These are phyloP conservation scores for Proisotoma minuta DNA, from an alignment of 2,888 invertebrate species.

Conservation along the genomic window DNA sequence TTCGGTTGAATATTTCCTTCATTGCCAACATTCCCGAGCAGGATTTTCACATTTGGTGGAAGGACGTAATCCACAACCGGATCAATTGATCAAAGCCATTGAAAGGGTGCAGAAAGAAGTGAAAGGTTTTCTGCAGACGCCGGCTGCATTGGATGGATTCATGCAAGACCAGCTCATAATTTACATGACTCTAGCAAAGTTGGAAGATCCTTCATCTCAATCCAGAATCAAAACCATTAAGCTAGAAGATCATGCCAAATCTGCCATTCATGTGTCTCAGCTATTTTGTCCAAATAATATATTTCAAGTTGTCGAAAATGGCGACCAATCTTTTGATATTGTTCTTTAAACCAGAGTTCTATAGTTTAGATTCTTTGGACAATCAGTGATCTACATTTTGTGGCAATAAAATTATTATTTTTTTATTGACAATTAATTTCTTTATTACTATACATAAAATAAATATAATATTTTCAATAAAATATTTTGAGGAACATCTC, in stretches of 20 bases:
- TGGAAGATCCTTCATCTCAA: slow-evolving; percentile 12
- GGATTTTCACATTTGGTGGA: slow-evolving; percentile 39
- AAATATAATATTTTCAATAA: no score
- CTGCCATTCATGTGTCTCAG: slow-evolving; percentile 41
- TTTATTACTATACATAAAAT: no score
- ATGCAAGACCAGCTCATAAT: slow-evolving; percentile 45
- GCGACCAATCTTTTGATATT: slow-evolving; percentile 17
- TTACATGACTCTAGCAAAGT: slow-evolving; percentile 42
- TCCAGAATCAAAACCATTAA: slow-evolving; percentile 23
- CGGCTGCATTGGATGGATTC: slow-evolving; percentile 36
- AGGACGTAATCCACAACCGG: slow-evolving; percentile 32
- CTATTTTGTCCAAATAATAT: slow-evolving; percentile 23
- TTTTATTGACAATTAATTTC: no score
- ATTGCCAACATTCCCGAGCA: slow-evolving; percentile 33
- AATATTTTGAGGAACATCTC: no score
- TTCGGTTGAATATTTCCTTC: slow-evolving; percentile 33
- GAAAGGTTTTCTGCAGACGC: slow-evolving; percentile 23
- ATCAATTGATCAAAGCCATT: slow-evolving; percentile 35
- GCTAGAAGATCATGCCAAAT: slow-evolving; percentile 38
- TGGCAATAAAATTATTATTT: no score
- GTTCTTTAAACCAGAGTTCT: no score
- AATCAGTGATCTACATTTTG: no score
- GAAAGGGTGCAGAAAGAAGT: slow-evolving; percentile 24
- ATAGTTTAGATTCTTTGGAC: no score
- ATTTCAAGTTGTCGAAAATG: slow-evolving; percentile 13